Percentiles rank a stretch among this genome's conserved stretches.
These are phyloP conservation scores for Centropyge bicolor DNA, from an alignment of 2,797 vertebrate genomes.

Conservation along the genomic window DNA sequence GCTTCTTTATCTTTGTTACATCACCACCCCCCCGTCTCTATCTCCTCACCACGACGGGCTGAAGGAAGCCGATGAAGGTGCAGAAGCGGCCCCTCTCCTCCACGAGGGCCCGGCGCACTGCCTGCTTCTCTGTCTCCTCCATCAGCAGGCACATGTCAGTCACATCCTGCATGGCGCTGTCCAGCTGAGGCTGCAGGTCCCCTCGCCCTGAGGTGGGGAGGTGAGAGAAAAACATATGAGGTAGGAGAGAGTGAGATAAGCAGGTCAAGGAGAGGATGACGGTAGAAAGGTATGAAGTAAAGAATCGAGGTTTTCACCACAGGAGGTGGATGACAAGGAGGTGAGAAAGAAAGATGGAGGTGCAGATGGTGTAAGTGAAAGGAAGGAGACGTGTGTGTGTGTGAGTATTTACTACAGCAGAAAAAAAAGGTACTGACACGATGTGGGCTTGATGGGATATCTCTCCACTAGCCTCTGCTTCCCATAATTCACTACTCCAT, in stretches of 20 bases:
- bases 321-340: background rate
- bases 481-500: constrained; percentile 1
- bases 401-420: background rate
- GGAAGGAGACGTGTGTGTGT: background rate
- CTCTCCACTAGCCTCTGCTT: constrained; percentile 5
- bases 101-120: constrained; percentile 93
- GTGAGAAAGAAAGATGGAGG: constrained; percentile 19
- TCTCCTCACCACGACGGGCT: constrained; percentile 93
- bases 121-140: constrained; percentile 98
- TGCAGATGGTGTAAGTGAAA: background rate
- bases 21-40: background rate
- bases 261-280: constrained; percentile 30
- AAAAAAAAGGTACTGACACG: background rate
- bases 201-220: constrained; percentile 87
- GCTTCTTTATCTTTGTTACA: too few species aligned
- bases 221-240: background rate
- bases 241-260: constrained; percentile 11
- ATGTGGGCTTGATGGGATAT: background rate
- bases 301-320: background rate
- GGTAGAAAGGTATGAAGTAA: constrained; percentile 43
- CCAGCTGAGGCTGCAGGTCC: constrained; percentile 96
- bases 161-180: constrained; percentile 96
- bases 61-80: constrained; percentile 94
- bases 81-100: constrained; percentile 96
- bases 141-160: constrained; percentile 97